phyloP scores from a whole-genome alignment of 2,113 vertebrate species.

The Campylomormyrus numenius region DNA sequence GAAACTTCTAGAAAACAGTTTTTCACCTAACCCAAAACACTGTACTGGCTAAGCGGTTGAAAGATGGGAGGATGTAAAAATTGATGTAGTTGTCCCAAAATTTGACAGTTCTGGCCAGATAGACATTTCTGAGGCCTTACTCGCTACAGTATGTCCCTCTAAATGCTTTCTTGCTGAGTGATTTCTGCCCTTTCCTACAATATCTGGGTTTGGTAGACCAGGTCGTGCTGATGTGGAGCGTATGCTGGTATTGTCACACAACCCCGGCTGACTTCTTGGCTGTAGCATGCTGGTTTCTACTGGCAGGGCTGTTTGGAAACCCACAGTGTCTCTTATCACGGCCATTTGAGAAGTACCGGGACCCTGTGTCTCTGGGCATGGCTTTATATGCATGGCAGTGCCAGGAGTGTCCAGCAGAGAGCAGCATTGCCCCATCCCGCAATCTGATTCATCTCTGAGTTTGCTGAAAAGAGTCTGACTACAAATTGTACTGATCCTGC shows the following conservation, averaged over 20 bases:
- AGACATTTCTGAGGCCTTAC: not conserved
- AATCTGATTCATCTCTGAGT: not conserved
- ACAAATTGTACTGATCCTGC: not conserved
- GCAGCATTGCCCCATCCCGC: conserved; percentile 45
- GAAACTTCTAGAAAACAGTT: not conserved
- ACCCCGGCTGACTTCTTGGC: not conserved
- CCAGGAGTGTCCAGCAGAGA: conserved; percentile 51
- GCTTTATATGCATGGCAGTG: not conserved
- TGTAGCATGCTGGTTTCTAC: not conserved
- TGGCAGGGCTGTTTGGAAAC: not conserved
- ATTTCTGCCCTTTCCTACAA: not conserved
- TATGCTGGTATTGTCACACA: not conserved
- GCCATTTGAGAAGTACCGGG: not conserved
- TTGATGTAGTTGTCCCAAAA: not conserved
- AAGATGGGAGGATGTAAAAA: not conserved
- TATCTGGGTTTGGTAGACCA: not conserved
- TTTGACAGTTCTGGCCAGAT: not conserved
- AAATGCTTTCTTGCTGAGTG: not conserved
- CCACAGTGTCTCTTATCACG: not conserved
- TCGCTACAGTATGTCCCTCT: not conserved
- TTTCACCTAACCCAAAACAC: not conserved
- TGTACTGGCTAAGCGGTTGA: not conserved
- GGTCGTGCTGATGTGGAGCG: not conserved
- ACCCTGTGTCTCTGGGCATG: not conserved
- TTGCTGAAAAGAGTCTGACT: not conserved